Evolutionary conservation across 2,797 vertebrate species (phyloP), one percentile per base, ranked within the genome.

Genomic region (Champsocephalus esox): DNA sequence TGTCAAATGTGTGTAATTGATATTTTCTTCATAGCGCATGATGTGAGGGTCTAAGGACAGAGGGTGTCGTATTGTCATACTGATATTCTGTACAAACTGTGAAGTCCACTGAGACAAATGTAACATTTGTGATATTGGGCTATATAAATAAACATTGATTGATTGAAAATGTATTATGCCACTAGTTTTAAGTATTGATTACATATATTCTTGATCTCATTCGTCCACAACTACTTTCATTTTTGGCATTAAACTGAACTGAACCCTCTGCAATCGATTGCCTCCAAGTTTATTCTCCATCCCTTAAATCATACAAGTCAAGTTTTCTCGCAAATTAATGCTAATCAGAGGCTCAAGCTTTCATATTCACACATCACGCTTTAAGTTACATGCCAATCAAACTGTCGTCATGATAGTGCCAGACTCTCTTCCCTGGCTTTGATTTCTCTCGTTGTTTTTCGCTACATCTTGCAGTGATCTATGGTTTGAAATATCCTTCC

Each of bases 171-270:
- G 48, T 44, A 65, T 52, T 79, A 50, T 66, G 38, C 50, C 43
- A 10, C 44, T 70, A 21, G 55, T 77, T 77, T 73, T 74, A 72
- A 73, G 74, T 45, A 51, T 41, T 67, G 44, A 66, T 19, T 75
- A 45, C 73, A 48, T 60, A 17, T 61, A 57, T 58, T 63, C n/a
- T 63, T 49, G 48, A 21, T 61, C 24, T 57, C 5, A 6, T 56
- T 57, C 4, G 1, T 41, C 52, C 60, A 57, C 54, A 83, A 51
- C 48, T 72, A 52, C 74, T 85, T 80, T 77, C 34, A 77, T 46
- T 80, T 54, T 69, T 81, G 77, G 48, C 77, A 79, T 86, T 84
- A 73, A 72, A 82, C 52, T 55, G 54, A 82, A 45, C 44, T 65
- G 57, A 80, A 77, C 64, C 67, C 41, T 5, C 51, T 51, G 5